Evolutionary conservation across 2,797 vertebrate species (phyloP).

Genomic region (Trachurus trachurus): DNA sequence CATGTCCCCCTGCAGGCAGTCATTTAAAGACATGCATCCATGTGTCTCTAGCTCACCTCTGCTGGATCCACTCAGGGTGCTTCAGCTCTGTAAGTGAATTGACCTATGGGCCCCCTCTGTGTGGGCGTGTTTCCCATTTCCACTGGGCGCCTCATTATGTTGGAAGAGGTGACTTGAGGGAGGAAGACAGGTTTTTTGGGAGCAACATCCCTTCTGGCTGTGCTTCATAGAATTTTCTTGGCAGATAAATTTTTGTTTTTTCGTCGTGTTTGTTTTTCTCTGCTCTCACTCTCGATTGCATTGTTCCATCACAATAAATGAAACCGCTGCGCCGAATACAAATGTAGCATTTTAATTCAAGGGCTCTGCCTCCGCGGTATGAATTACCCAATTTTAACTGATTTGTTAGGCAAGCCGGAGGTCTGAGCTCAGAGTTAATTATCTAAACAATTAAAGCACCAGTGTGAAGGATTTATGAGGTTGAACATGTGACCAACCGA

Average conservation of each 20-base stretch:
- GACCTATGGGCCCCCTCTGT: slow-evolving; percentile 69
- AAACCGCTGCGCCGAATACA: slow-evolving; percentile 54
- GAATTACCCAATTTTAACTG: slow-evolving; percentile 42
- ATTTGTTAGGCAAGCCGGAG: slow-evolving; percentile 52
- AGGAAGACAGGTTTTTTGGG: slow-evolving; percentile 67
- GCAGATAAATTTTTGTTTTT: slow-evolving; percentile 65
- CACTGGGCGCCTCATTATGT: slow-evolving; percentile 73
- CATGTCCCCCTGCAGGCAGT: slow-evolving; percentile 69
- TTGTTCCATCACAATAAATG: slow-evolving; percentile 67
- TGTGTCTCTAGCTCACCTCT: slow-evolving; percentile 73
- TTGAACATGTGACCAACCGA: background rate
- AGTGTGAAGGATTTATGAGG: background rate
- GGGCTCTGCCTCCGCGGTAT: slow-evolving; percentile 47
- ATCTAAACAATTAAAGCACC: slow-evolving; percentile 12
- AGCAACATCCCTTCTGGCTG: slow-evolving; percentile 72
- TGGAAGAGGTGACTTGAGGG: slow-evolving; percentile 62
- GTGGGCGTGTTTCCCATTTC: slow-evolving; percentile 74
- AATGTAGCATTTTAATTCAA: slow-evolving; percentile 57
- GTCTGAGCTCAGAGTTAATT: slow-evolving; percentile 57
- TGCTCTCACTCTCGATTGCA: slow-evolving; percentile 43
- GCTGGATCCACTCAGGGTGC: slow-evolving; percentile 59
- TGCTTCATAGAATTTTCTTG: slow-evolving; percentile 71
- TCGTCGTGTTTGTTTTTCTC: slow-evolving; percentile 60
- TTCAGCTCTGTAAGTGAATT: slow-evolving; percentile 72
- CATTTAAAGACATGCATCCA: slow-evolving; percentile 74